Evolutionary conservation across 2,797 vertebrate genomes (phyloP), one percentile per base, ranked within the genome.

Genomic region (Onychomys arenicola): DNA sequence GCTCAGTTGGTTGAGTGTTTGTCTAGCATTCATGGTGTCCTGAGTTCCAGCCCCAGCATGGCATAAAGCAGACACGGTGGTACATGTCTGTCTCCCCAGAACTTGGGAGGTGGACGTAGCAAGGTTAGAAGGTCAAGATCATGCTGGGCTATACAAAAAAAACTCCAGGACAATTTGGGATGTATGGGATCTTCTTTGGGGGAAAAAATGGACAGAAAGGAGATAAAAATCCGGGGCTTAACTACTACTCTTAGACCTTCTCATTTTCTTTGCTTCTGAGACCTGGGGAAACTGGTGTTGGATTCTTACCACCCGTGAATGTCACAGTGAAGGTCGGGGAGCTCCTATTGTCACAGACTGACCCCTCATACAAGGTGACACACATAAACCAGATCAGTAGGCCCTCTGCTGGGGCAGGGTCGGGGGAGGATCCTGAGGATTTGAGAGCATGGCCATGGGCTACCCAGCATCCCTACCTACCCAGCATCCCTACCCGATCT

Each of bases 311-410:
- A 40, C 29, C 69, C 57, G 49, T 32, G 89, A 87, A n/a, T 57
- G 61, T 77, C 65, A 57, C 52, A 46, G 57, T 63, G 52, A 95
- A 94, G 91, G 83, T 95, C 86, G 49, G 46, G 43, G 89, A 86
- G 43, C n/a, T 9, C 52, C 46, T 21, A 84, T 55, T 49, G 90
- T 94, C 55, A 67, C 75, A 91, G 65, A 5, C 77, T 92, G 32
- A 49, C 77, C 88, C 76, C 92, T 84, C 23, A 57, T 81, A 71
- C 75, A 69, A 96, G 57, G 84, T 19, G 29, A 63, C 69, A 32
- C 49, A 92, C 29, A 89, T 65, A 78, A 63, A 86, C 57, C 8
- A 7, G 80, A 77, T 63, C 81, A 34, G 63, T 0, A 7, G 81
- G 43, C 73, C 32, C 17, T 69, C 78, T n/a, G 57, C 52, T 87